Evolutionary conservation across 1,140 invertebrate genomes (phyloP), one percentile per base, ranked within the genome.

Genomic region (Brachionus koreanus): DNA sequence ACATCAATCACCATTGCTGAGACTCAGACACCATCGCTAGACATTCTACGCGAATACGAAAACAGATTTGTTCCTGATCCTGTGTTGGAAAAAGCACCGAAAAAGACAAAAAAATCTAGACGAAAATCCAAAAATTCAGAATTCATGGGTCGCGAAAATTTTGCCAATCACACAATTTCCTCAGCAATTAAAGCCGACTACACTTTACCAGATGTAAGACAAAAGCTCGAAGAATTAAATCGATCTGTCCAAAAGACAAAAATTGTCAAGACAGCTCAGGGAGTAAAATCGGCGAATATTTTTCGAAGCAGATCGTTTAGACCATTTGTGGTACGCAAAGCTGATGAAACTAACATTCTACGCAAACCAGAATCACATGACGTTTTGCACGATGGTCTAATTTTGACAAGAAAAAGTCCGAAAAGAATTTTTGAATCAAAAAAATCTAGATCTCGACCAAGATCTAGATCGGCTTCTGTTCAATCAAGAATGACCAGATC

Each of bases 151-250:
- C 35, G 16, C 12, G 76, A 79, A 16, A 79, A 65, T 42, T 79
- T 79, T 79, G 76, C 76, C 19, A 79, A 49, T 43, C 76, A 79
- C 39, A 79, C 76, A 33, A 79, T 79, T 23, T 79, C 76, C 2
- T 79, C 76, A n/a, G 76, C 76, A 1, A 79, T 79, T 19, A 79
- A 79, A 35, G 76, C 76, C 23, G 76, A 79, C 19, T 79, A 79
- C 76, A 61, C 49, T 57, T 19, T 57, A 43, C 76, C 76, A 37
- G 61, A 79, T 29, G 76, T 79, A 13, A 57, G 25, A 79, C 39
- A 42, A 13, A 79, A 79, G 43, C 29, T 79, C 2, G 76, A 79
- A 19, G 76, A 79, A 25, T 29, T 79, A 29, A 79, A 79, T 25
- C 33, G 39, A 5, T 61, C 46, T 42, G 76, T 79, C 5, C 49